Base-by-base conservation (phyloP, 2,113 vertebrate species). In the Pachyramphus minor region DNA sequence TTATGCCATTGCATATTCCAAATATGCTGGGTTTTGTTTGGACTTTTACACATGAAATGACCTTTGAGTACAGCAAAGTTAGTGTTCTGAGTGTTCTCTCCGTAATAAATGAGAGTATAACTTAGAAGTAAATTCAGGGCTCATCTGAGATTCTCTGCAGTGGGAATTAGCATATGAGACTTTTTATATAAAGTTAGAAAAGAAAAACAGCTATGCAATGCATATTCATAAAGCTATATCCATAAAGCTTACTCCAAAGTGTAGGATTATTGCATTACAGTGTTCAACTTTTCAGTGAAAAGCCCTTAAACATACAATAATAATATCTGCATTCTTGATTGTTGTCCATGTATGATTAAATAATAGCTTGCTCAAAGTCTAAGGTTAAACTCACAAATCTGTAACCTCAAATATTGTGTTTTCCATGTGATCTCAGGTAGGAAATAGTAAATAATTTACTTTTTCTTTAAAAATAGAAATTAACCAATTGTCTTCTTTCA, bases 121-220 rank as follows among this genome's bases (percentile, higher is more conserved):
- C 91, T 95, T 77, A 83, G 39, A 95, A 87, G 60, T 52, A 82
- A 95, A 91, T 87, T 97, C 87, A 90, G 76, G 47, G 24, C 87
- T 92, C 49, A 64, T 86, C 85, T 75, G 87, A 90, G 78, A 95
- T 85, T 85, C 66, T 92, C 52, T 86, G 53, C 72, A 86, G 60
- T 76, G 75, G n/a, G 64, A 95, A 90, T 96, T 89, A 86, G 52
- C 89, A 94, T 88, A 93, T 69, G 73, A 94, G 69, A 89, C 58
- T 85, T 84, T 92, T 5, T 84, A 62, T 85, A 74, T 6, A 77
- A 89, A 88, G 80, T 76, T 78, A 67, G 41, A 73, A 82, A 90
- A 89, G 69, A 53, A 91, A 94, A 97, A 91, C 87, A 96, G 83
- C 68, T 77, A 33, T 58, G 81, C 59, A 80, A 84, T 93, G 63